Conservation (phyloP, 2,113 vertebrate genomes). For the Egretta garzetta region DNA sequence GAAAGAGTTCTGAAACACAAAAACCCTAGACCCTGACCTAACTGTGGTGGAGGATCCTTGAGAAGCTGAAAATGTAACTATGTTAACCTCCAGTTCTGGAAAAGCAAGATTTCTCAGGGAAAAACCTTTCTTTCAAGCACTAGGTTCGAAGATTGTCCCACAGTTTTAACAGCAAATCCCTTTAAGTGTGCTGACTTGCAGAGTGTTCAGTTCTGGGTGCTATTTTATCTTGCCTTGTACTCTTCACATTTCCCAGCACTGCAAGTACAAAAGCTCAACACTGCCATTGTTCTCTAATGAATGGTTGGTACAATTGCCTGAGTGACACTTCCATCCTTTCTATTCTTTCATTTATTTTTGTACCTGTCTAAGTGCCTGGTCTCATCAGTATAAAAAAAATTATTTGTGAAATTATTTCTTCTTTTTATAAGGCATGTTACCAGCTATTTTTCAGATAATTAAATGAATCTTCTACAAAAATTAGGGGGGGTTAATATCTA, state of each 20-base stretch:
- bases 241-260: neutral
- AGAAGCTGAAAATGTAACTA: neutral
- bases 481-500: fast-evolving
- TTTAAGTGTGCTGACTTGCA: neutral
- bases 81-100: neutral
- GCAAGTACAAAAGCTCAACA: neutral
- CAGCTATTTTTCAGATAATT: neutral
- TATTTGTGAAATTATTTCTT: neutral
- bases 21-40: neutral
- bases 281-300: neutral
- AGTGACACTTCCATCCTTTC: neutral
- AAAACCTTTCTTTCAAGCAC: neutral
- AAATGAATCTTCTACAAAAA: neutral
- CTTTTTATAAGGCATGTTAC: neutral
- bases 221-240: neutral
- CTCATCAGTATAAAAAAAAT: neutral
- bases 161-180: neutral
- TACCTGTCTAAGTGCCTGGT: neutral
- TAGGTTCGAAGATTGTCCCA: neutral
- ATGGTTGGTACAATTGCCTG: neutral
- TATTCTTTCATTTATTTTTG: neutral
- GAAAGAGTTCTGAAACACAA: neutral
- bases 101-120: neutral
- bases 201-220: neutral
- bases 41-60: neutral